A percentile compares a stretch with the other conserved stretches of the same genome.
These are phyloP conservation scores for Rotaria magnacalcarata DNA, from an alignment of 2,888 invertebrate species.

Conservation along the genomic window DNA sequence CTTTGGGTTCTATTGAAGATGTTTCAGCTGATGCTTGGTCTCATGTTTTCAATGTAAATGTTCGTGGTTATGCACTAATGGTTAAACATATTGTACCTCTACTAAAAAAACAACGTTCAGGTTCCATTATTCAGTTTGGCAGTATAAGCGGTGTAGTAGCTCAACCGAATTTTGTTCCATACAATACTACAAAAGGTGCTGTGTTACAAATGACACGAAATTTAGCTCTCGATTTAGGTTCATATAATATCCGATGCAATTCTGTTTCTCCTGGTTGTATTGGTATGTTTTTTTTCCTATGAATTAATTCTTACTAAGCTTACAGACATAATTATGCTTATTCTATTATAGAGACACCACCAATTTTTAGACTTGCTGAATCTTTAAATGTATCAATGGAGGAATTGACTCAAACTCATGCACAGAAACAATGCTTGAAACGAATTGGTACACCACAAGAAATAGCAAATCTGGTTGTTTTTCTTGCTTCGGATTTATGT, in stretches of 20 bases:
- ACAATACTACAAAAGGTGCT: slow-evolving; percentile 47
- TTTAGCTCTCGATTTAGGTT: slow-evolving; percentile 46
- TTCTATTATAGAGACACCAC: slow-evolving; percentile 46
- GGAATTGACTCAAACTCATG: too few relatives aligned
- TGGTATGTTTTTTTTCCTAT: too few relatives aligned
- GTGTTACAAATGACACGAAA: slow-evolving; percentile 42
- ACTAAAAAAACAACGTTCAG: slow-evolving; percentile 35
- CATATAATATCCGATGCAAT: slow-evolving; percentile 46
- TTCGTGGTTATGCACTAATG: slow-evolving; percentile 44
- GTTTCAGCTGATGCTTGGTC: not conserved
- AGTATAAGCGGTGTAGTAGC: slow-evolving; percentile 46
- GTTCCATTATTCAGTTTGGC: slow-evolving; percentile 44
- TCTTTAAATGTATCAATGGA: too few relatives aligned
- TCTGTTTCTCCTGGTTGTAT: slow-evolving; percentile 43
- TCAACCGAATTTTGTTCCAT: slow-evolving; percentile 46
- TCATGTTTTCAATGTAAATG: slow-evolving; percentile 43
- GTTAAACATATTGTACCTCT: slow-evolving; percentile 41
- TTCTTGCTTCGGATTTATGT: too few relatives aligned
- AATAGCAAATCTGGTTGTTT: too few relatives aligned
- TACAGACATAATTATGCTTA: too few relatives aligned
- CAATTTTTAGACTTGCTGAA: too few relatives aligned
- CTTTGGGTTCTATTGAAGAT: not conserved
- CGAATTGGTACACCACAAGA: too few relatives aligned
- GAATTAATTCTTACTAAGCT: too few relatives aligned
- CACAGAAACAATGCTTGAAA: too few relatives aligned